Evolutionary conservation across 2,888 invertebrate species (phyloP), one percentile per base, ranked within the genome.

Genomic region (Synergus itoensis): DNA sequence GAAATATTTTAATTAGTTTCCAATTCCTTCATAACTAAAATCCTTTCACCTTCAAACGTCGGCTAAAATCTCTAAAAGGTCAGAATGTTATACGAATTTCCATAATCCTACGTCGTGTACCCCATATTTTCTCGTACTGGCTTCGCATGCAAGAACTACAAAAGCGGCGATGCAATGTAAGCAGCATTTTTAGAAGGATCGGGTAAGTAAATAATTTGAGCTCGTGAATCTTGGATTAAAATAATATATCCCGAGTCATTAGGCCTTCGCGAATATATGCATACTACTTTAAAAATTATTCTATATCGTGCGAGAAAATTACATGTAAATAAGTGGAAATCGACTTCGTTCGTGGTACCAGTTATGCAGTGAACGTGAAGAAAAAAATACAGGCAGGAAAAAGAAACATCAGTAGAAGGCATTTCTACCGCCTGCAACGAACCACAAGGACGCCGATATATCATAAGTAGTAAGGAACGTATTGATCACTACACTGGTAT

Each of bases 171-270:
- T 40, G 43, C 36, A 5, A 36, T 67, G 45, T 45, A 69, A 69
- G 36, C 28, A 36, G 16, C 9, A 48, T 69, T 69, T 45, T 53
- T 69, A 48, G 45, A 67, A 45, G 48, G 16, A 28, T 69, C 28
- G 48, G 8, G 28, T 36, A 69, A 43, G 48, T 69, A 53, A 69
- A 69, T 69, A 69, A 69, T 69, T 69, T 69, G 69, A 48, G 69
- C 48, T 48, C 28, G 69, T 69, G 69, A 28, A 69, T 69, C 69
- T 69, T 69, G 69, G 48, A 69, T 69, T 69, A 69, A 69, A 69
- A 48, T 69, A 69, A 53, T 48, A 48, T 69, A 7, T 48, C 45
- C 8, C 21, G 28, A 16, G 48, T 45, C 45, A 69, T 36, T 48
- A 41, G 36, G 28, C 43, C 45, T 48, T 16, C 18, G 21, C 28